Evolutionary conservation across 2,797 vertebrate genomes (phyloP).

Genomic region (Enteromius fasciolatus): DNA sequence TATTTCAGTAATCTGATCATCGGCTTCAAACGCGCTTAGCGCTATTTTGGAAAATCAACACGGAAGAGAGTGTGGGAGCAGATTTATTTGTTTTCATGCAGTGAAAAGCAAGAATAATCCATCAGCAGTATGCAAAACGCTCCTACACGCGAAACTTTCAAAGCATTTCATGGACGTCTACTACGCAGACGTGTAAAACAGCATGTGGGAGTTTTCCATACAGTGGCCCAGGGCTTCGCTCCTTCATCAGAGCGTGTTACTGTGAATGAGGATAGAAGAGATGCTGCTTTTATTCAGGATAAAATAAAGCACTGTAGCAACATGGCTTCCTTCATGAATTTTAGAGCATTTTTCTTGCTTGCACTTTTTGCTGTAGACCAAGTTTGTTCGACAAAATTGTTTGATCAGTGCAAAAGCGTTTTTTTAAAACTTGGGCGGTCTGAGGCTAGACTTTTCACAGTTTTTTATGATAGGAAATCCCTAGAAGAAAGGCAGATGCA

Average conservation of each 20-base stretch:
- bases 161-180: slow-evolving; percentile 6
- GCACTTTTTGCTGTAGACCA: background rate
- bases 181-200: slow-evolving; percentile 15
- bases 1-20: slow-evolving; percentile 20
- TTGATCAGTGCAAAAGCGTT: background rate
- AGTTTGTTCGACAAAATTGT: background rate
- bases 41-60: slow-evolving; percentile 21
- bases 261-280: slow-evolving; percentile 12
- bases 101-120: slow-evolving; percentile 34
- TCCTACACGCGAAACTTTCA: background rate
- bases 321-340: background rate
- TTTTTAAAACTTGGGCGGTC: background rate
- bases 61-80: background rate
- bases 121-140: slow-evolving; percentile 16
- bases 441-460: background rate
- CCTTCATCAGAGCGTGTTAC: background rate
- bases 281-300: slow-evolving; percentile 18
- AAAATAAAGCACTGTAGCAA: background rate
- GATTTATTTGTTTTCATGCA: slow-evolving; percentile 35
- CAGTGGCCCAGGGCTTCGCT: slow-evolving; percentile 20
- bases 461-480: background rate
- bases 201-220: slow-evolving; percentile 25
- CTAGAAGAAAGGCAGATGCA: background rate
- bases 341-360: background rate
- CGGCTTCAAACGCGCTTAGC: background rate